These are phyloP conservation scores for Anser brachyrhynchus DNA, from an alignment of 2,113 vertebrate species.

Conservation along the genomic window DNA sequence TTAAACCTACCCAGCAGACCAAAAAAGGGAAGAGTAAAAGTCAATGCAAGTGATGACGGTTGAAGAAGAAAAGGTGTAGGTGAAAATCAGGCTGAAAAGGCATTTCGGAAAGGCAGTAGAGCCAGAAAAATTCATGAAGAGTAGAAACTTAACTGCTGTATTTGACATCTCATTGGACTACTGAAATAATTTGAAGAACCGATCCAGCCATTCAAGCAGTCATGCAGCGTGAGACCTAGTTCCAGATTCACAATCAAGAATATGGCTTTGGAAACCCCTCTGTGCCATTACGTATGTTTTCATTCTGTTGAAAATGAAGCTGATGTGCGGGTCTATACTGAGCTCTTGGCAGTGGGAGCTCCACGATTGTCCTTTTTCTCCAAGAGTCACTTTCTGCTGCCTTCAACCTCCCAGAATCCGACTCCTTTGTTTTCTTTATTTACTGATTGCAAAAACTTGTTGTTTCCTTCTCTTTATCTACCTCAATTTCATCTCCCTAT, in stretches of 20 bases:
- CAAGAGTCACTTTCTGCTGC: not conserved
- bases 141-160: not conserved
- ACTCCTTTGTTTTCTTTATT: constrained; percentile 14
- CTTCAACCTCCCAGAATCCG: not conserved
- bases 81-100: not conserved
- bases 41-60: not conserved
- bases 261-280: not conserved
- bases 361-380: not conserved
- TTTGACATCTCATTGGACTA: not conserved
- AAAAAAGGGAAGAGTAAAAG: not conserved
- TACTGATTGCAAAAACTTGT: not conserved
- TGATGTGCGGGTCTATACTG: not conserved
- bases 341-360: not conserved
- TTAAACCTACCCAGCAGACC: not conserved
- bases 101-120: not conserved
- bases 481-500: not conserved
- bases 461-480: constrained; percentile 8
- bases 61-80: not conserved
- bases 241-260: not conserved
- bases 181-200: not conserved
- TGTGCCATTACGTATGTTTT: not conserved
- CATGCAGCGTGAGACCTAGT: not conserved
- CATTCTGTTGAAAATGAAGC: not conserved
- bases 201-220: not conserved
- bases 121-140: not conserved